Conservation (phyloP, 2,113 vertebrate genomes). For the Macrotis lagotis region DNA sequence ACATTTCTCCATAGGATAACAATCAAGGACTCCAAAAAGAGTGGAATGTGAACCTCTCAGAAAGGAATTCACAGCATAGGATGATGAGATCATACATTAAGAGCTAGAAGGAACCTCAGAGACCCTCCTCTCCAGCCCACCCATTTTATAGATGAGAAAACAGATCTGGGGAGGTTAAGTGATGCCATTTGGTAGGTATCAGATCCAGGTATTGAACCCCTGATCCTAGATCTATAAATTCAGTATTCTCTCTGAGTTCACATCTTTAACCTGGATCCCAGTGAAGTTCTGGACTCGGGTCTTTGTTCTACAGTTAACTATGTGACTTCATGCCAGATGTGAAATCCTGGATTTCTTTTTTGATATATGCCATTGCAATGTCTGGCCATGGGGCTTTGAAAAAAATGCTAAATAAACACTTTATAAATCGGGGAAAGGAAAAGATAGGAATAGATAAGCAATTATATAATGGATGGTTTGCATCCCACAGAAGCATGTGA, state of each 20-base stretch:
- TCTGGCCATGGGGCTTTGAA: neutral
- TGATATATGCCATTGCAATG: neutral
- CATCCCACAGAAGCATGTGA: neutral
- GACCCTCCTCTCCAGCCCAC: neutral
- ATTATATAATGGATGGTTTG: neutral
- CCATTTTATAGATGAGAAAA: slow-evolving; percentile 26
- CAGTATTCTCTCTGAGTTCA: neutral
- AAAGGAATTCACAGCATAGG: slow-evolving; percentile 27
- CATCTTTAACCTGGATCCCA: neutral
- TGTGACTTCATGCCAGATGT: neutral
- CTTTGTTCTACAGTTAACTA: neutral
- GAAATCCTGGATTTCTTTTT: neutral
- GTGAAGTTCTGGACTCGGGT: neutral
- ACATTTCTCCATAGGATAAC: neutral
- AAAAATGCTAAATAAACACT: neutral
- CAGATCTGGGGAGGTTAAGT: slow-evolving; percentile 10
- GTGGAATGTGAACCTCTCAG: slow-evolving; percentile 27
- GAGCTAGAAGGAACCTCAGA: neutral
- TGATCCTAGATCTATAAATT: neutral
- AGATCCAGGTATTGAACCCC: neutral
- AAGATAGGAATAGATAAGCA: neutral
- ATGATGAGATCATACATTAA: neutral
- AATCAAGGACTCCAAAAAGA: slow-evolving; percentile 42
- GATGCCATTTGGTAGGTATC: neutral
- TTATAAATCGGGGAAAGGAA: neutral